Evolutionary conservation across 2,888 invertebrate genomes (phyloP), one percentile per base, ranked within the genome.

Genomic region (Griposia aprilina): DNA sequence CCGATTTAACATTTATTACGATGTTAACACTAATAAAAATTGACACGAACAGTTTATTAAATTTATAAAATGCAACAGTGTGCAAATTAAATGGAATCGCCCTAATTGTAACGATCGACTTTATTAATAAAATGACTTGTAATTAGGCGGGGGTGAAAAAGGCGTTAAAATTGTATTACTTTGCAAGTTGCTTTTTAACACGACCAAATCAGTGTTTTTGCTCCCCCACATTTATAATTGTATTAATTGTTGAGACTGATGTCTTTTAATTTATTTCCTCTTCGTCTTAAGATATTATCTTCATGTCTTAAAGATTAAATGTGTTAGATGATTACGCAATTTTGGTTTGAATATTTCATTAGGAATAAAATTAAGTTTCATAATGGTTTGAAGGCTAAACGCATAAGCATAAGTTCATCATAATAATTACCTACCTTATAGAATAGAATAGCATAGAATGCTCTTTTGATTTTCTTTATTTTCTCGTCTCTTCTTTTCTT

Each of bases 121-220:
- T 95, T 95, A 96, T 96, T 96, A 96, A 95, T 95, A 94, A 95
- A 95, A 93, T 92, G 94, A 93, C 92, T 94, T 93, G 93, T 96
- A 96, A 96, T 96, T 96, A 96, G 95, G 91, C 91, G 88, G 95
- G 95, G 96, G 96, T 93, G 95, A 95, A 95, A 96, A 96, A 96
- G 91, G 92, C 94, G 93, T 93, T 93, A 93, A 96, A 96, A 96
- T 96, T 94, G 90, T 94, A 93, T 96, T 95, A 95, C 93, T 93
- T 92, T 91, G 92, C 30, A 57, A 81, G 78, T 78, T 74, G 78
- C 90, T 91, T 92, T 93, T 94, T 95, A 95, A 94, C 93, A 92
- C 91, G 94, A 93, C 90, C 93, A 93, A 94, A 94, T 91, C 93
- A 88, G 93, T 95, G 94, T 95, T 95, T 88, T 95, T 91, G 91